Evolutionary conservation across 2,888 invertebrate species (phyloP).

Genomic region (Synergus laeviventris): DNA sequence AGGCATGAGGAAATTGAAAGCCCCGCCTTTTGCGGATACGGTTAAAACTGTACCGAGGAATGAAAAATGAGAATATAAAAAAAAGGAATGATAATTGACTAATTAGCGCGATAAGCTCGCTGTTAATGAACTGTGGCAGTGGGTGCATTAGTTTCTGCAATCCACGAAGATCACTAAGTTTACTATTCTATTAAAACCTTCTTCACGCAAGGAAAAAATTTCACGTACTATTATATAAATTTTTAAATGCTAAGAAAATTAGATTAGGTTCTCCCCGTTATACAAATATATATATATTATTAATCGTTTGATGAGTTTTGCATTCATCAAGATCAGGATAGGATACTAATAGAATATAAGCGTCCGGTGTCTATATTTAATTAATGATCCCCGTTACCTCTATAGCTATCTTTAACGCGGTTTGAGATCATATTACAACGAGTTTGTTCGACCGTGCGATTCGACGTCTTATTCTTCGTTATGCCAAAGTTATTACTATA

Average conservation of each 20-base stretch:
- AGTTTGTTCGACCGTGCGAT: constrained; percentile 57
- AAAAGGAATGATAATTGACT: constrained; percentile 10
- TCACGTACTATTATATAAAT: constrained; percentile 21
- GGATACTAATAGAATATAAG: constrained; percentile 4
- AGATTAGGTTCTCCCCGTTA: constrained; percentile 29
- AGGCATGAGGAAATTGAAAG: not conserved
- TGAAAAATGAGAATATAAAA: not conserved
- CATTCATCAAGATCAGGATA: constrained; percentile 1
- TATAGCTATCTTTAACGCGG: constrained; percentile 68
- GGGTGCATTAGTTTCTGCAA: not conserved
- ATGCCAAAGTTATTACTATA: constrained; percentile 9
- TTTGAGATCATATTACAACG: constrained; percentile 66
- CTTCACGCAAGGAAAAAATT: not conserved
- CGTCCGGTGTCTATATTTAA: constrained; percentile 52
- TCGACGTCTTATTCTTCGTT: constrained; percentile 30
- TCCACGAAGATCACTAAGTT: not conserved
- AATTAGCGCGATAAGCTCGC: constrained; percentile 3
- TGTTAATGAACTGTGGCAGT: not conserved
- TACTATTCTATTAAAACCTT: constrained; percentile 19
- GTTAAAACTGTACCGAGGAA: not conserved
- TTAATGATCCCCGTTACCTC: constrained; percentile 69
- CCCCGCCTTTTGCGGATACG: not conserved
- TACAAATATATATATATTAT: not conserved
- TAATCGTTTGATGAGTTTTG: constrained; percentile 16
- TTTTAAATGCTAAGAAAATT: not conserved